Evolutionary conservation across 2,888 invertebrate species (phyloP), one percentile per base, ranked within the genome.

Genomic region (Ochropleura leucogaster): DNA sequence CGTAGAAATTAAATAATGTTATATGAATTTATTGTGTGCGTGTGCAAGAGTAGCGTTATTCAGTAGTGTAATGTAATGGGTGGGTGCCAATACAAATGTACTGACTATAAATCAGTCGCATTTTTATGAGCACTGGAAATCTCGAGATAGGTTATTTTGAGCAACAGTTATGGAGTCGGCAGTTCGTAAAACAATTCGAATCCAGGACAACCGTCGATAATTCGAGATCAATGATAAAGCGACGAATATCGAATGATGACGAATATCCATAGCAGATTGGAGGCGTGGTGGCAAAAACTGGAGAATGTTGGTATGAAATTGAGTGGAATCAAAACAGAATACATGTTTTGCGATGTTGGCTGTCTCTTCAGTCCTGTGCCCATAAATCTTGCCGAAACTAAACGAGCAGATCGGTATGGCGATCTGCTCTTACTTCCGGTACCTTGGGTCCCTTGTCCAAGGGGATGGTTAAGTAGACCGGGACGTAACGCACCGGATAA

Each of bases 41-140:
- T 76, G 79, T 74, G 72, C 68, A 72, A 85, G 86, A 87, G 79
- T 82, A 77, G 85, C 83, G 88, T 87, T 89, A 88, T 87, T 88
- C 85, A 86, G 87, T 86, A 83, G 87, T 85, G 83, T 90, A 91
- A 89, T 89, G 89, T 90, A 91, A 93, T 91, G 91, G 91, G 90
- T 81, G 89, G 89, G 85, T 91, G 92, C 93, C 92, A 93, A 92
- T 93, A 92, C 90, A 92, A 92, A 92, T 91, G 90, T 90, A 90
- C 88, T 79, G 86, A 86, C 81, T 81, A 90, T 94, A 94, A 94
- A 95, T 94, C 94, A 94, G 93, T 91, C 88, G 83, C 84, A 92
- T 94, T 94, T 94, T 95, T 95, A 94, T 92, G 92, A 92, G 91
- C 90, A 90, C 91, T 90, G 91, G 91, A 91, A 90, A 90, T 83